Evolutionary conservation across 1,140 invertebrate genomes (phyloP).

Genomic region (Drosophila triauraria): DNA sequence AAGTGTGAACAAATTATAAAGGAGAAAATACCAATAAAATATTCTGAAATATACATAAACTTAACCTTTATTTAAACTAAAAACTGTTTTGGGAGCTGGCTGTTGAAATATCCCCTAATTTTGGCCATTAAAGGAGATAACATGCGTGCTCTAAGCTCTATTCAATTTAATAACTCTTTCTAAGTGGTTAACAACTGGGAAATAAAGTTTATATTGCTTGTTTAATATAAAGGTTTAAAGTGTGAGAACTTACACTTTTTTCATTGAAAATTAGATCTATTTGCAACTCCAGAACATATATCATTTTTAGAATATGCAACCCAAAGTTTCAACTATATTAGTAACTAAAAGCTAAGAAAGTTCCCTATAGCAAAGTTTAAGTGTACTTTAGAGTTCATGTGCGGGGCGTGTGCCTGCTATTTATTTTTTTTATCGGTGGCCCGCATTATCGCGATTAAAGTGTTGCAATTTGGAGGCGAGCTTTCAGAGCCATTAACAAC

Average conservation of each 20-base stretch:
- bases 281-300: too few relatives aligned
- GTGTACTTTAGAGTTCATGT: slow-evolving; percentile 16
- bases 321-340: background rate
- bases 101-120: background rate
- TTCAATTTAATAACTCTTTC: background rate
- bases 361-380: background rate
- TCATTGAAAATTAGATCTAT: too few relatives aligned
- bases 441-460: slow-evolving; percentile 75
- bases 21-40: background rate
- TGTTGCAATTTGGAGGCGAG: slow-evolving; percentile 60
- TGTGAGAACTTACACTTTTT: too few relatives aligned
- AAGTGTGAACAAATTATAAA: background rate
- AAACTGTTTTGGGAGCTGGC: background rate
- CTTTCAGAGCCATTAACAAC: slow-evolving; percentile 65
- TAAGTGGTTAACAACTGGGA: background rate
- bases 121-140: background rate
- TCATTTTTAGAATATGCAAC: background rate
- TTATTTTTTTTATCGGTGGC: slow-evolving; percentile 49
- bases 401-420: slow-evolving; percentile 8
- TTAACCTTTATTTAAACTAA: background rate
- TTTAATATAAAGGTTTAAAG: background rate
- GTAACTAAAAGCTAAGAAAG: too few relatives aligned
- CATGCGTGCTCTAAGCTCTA: too few relatives aligned
- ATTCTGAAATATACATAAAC: background rate
- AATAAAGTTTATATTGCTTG: background rate